Evolutionary conservation across 1,140 invertebrate species (phyloP), one percentile per base, ranked within the genome.

Genomic region (Triops cancriformis): DNA sequence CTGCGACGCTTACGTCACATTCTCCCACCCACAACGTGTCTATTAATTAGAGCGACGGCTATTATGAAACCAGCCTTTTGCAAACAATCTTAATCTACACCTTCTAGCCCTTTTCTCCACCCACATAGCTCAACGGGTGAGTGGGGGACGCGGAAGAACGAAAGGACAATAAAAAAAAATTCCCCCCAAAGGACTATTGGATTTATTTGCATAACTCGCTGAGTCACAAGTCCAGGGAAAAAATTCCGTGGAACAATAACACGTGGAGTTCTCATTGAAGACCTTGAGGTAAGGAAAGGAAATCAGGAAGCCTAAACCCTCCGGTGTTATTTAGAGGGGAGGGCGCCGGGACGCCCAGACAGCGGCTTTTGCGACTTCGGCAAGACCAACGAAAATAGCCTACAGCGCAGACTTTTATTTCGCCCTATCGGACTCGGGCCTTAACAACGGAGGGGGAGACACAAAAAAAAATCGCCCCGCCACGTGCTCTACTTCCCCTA

Each of bases 31-130:
- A 28, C 14, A 27, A 51, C 26, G 75, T 27, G 43, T 64, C 27
- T 42, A 43, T 27, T 43, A 64, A 76, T 76, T 43, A 76, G 26
- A 28, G 12, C 41, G 37, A 76, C 75, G n/a, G 43, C n/a, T 26
- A 23, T 28, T 43, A 45, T 51, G 75, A 37, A 37, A 76, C 43
- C 42, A 76, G 75, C 37, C 42, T 43, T 37, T 26, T n/a, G 73
- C 73, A 27, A 74, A 74, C 37, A 37, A 74, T 74, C 73, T 31
- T 31, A 72, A 41, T 37, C 12, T n/a, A 77, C 28, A 37, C 72
- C 23, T 37, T 37, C n/a, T 6, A 64, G 23, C 26, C 37, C 41
- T 75, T 75, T n/a, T 45, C 37, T 14, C 51, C 2, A 37, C 73
- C 51, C 7, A n/a, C n/a, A n/a, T n/a, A n/a, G n/a, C n/a, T n/a